These are phyloP conservation scores for Acanthoscelides obtectus DNA, from an alignment of 2,888 invertebrate species.

Conservation along the genomic window DNA sequence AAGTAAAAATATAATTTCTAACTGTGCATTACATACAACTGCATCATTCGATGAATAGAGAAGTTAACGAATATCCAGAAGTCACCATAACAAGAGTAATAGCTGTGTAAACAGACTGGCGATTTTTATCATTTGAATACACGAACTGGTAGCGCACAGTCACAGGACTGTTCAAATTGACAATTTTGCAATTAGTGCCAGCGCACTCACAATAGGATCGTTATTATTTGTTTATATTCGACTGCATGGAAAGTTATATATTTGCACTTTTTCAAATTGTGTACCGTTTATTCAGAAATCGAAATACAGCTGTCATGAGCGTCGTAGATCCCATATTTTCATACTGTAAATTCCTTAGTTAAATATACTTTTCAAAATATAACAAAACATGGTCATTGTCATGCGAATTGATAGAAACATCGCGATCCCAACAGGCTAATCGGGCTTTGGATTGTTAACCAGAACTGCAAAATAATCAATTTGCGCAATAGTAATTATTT, in stretches of 20 bases:
- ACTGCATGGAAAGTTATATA: neutral
- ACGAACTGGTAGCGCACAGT: neutral
- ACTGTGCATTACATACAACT: too few relatives aligned
- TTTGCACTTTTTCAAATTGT: neutral
- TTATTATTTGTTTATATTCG: neutral
- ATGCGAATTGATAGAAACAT: too few relatives aligned
- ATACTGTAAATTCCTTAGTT: too few relatives aligned
- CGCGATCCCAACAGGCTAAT: too few relatives aligned
- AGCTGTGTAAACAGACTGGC: neutral
- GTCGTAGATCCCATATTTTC: neutral
- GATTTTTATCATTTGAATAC: neutral
- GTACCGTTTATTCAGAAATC: neutral
- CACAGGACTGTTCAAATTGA: neutral
- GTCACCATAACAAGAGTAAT: neutral
- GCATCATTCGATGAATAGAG: too few relatives aligned
- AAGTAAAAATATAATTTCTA: too few relatives aligned
- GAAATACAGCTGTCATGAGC: neutral
- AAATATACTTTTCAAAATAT: too few relatives aligned
- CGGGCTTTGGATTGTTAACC: too few relatives aligned
- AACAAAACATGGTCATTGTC: too few relatives aligned
- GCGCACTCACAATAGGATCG: neutral
- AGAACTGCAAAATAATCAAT: too few relatives aligned
- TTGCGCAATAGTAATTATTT: too few relatives aligned
- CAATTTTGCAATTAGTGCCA: neutral
- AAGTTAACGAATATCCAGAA: neutral